phyloP scores from a whole-genome alignment of 1,140 invertebrate species.

The Diorhabda elongata region DNA sequence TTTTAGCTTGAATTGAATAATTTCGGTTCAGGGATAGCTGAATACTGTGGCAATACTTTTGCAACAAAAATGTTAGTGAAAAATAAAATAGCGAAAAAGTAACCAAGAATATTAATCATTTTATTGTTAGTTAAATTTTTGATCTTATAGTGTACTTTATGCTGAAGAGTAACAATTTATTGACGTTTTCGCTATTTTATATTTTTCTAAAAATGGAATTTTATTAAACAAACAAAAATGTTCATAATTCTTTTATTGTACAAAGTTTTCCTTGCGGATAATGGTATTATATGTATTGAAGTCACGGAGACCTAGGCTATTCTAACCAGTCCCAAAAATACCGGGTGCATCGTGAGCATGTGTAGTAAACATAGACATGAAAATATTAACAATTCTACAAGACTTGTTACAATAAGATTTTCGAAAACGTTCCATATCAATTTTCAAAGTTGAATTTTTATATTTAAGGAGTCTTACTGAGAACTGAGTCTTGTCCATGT shows the following conservation, averaged over 20 bases:
- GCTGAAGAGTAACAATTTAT: too few species aligned
- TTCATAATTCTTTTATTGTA: too few species aligned
- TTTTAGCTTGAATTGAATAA: conserved; percentile 23
- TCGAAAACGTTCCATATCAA: too few species aligned
- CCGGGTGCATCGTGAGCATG: conserved; percentile 39
- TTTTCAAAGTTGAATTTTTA: too few species aligned
- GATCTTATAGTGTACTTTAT: too few species aligned
- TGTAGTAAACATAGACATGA: conserved; percentile 30
- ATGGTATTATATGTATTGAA: conserved; percentile 36
- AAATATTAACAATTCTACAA: conserved; percentile 8
- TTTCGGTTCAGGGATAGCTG: not conserved
- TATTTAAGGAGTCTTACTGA: too few species aligned
- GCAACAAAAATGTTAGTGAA: not conserved
- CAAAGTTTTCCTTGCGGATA: too few species aligned
- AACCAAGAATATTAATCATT: too few species aligned
- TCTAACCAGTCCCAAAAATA: conserved; percentile 23
- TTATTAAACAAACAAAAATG: too few species aligned
- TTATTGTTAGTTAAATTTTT: too few species aligned
- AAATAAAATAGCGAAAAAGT: conserved; percentile 2
- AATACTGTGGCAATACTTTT: not conserved
- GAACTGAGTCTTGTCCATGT: not conserved
- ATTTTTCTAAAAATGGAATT: too few species aligned
- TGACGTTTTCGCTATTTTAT: too few species aligned
- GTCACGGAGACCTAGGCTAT: conserved; percentile 43
- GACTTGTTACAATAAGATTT: not conserved